Base-by-base conservation (phyloP, 92 coral and sea anemone genomes). In the Epizoanthus ramosus region DNA sequence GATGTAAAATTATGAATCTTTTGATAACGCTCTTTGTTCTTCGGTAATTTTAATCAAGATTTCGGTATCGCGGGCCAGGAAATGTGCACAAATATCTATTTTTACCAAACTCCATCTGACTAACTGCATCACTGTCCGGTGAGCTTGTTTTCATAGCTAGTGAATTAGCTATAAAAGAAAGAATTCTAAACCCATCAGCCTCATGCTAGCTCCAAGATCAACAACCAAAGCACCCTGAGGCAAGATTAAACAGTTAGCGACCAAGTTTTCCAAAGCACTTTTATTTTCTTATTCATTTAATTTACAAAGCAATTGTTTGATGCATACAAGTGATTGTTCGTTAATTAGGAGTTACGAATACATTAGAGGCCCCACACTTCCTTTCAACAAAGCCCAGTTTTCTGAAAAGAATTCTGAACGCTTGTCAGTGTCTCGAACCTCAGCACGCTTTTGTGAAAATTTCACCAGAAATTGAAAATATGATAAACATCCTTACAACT, bases 261-360 rank as follows among this genome's bases (percentile, higher is more conserved):
- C 72, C 45, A 85, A 64, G 63, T 74, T 75, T 84, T 80, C 90
- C 88, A 84, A 77, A 64, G 85, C 81, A 73, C 88, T 84, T 33
- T 87, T 93, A 84, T 93, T 57, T 73, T 61, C 83, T 74, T 80
- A 91, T 93, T 93, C 98, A 91, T 87, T 87, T 89, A 91, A 93
- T 93, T 93, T 91, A 80, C 91, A 91, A 93, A 87, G 93, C 98
- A 68, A 91, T 93, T 93, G 98, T 93, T 75, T 72, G 71, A 59
- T 16, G 69, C 87, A 85, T 86, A 87, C 90, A 81, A 81, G 89
- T 89, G 95, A 93, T 93, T 93, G 98, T 93, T 92, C 91, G 63
- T 85, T 93, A 93, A 93, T 93, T 93, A 93, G 94, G 83, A 76
- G 88, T 83, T 87, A 89, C 70, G 98, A 89, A 91, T 91, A 83